Conservation (phyloP, 2,888 invertebrate species). For the Andrena minutula region DNA sequence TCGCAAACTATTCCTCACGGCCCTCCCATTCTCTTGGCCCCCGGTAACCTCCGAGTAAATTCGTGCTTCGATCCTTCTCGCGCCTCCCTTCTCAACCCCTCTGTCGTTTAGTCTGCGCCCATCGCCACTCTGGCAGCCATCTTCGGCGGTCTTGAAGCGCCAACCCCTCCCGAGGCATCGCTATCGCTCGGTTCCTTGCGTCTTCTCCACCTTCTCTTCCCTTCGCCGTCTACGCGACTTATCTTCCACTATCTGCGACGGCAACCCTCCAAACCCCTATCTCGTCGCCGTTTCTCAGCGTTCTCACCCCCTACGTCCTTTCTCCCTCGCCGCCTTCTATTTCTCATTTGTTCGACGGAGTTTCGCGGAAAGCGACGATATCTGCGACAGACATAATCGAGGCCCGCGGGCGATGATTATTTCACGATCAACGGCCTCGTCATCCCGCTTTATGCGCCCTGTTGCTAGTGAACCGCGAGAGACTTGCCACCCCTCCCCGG, state of each 20-base stretch:
- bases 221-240: conserved; percentile 71
- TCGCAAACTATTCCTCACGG: conserved; percentile 65
- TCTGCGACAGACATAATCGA: conserved; percentile 54
- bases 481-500: background rate
- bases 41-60: conserved; percentile 59
- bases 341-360: conserved; percentile 68
- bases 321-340: conserved; percentile 25
- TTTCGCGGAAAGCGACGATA: conserved; percentile 55
- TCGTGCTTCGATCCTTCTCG: conserved; percentile 63
- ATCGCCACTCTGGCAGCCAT: conserved; percentile 47
- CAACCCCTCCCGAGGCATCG: conserved; percentile 37
- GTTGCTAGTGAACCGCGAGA: conserved; percentile 11
- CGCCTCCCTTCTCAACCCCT: conserved; percentile 11
- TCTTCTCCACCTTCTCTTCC: conserved; percentile 32
- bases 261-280: conserved; percentile 46
- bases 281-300: conserved; percentile 50
- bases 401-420: conserved; percentile 69
- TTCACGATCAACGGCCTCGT: conserved; percentile 59
- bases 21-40: conserved; percentile 21
- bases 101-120: conserved; percentile 39
- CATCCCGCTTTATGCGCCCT: conserved; percentile 25
- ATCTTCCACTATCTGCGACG: conserved; percentile 75
- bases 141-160: conserved; percentile 34
- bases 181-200: conserved; percentile 54
- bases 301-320: background rate